A percentile compares a stretch with the other conserved stretches of the same genome.
phyloP scores from a whole-genome alignment of 2,113 vertebrate species.

The Asarcornis scutulata region DNA sequence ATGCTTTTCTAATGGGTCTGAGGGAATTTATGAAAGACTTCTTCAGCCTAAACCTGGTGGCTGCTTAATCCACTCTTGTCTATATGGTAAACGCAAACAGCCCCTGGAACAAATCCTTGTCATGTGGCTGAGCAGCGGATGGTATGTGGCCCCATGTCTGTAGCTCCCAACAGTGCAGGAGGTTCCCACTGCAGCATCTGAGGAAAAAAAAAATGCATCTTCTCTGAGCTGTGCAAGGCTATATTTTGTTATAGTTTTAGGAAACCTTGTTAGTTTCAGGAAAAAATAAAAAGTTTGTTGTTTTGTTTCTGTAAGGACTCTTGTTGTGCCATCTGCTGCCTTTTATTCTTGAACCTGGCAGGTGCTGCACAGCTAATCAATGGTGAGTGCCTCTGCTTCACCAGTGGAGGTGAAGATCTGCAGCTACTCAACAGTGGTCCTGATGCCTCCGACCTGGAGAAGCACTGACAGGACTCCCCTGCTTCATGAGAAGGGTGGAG shows the following conservation, averaged over 20 bases:
- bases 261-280: neutral
- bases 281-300: neutral
- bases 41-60: neutral
- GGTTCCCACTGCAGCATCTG: neutral
- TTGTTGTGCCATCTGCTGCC: neutral
- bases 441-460: neutral
- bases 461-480: neutral
- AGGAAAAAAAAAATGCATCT: no score
- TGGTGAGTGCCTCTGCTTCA: neutral
- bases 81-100: neutral
- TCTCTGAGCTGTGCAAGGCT: neutral
- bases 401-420: neutral
- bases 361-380: neutral
- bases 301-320: neutral
- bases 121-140: neutral
- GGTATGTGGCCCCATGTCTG: accelerated
- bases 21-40: neutral
- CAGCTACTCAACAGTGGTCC: accelerated
- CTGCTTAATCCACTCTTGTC: neutral
- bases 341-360: neutral
- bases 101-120: neutral
- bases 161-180: neutral
- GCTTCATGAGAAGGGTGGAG: neutral
- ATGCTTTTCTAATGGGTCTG: neutral
- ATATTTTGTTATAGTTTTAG: neutral